These are phyloP conservation scores for Perdita meconis DNA, from an alignment of 2,888 invertebrate genomes.

Conservation along the genomic window DNA sequence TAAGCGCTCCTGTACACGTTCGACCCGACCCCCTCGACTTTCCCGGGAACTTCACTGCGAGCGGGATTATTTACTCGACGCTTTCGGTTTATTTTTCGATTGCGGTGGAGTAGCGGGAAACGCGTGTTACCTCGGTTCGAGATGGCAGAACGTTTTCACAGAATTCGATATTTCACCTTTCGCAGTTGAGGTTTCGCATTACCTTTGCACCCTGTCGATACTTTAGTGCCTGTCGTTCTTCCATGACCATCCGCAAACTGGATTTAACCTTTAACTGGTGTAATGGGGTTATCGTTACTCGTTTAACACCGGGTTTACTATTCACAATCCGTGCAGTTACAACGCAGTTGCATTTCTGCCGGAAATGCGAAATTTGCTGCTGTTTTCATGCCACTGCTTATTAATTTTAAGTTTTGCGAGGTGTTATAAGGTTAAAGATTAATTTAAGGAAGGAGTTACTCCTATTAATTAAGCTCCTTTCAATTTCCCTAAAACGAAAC, in stretches of 20 bases:
- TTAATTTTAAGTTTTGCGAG: no score
- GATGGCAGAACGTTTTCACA: conserved; percentile 6
- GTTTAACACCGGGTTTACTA: no score
- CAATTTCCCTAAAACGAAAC: no score
- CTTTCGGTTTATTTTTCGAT: background rate
- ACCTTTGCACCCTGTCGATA: conserved; percentile 9
- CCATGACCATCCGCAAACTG: conserved; percentile 20
- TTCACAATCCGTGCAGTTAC: no score
- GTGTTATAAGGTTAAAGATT: no score
- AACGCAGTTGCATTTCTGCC: no score
- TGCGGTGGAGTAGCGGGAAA: conserved; percentile 10
- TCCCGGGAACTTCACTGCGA: background rate
- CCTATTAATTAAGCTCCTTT: no score
- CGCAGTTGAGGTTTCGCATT: conserved; percentile 18
- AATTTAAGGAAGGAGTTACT: no score
- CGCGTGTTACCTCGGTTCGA: conserved; percentile 5
- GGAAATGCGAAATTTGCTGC: no score
- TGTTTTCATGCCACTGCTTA: no score
- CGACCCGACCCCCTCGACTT: background rate
- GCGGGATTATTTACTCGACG: background rate
- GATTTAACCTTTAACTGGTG: conserved; percentile 11
- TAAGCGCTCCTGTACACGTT: background rate
- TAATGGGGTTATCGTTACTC: no score
- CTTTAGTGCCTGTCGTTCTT: conserved; percentile 15
- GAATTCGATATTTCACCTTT: conserved; percentile 39